phyloP scores from a whole-genome alignment of 2,888 invertebrate species.

The Chalcis sispes region DNA sequence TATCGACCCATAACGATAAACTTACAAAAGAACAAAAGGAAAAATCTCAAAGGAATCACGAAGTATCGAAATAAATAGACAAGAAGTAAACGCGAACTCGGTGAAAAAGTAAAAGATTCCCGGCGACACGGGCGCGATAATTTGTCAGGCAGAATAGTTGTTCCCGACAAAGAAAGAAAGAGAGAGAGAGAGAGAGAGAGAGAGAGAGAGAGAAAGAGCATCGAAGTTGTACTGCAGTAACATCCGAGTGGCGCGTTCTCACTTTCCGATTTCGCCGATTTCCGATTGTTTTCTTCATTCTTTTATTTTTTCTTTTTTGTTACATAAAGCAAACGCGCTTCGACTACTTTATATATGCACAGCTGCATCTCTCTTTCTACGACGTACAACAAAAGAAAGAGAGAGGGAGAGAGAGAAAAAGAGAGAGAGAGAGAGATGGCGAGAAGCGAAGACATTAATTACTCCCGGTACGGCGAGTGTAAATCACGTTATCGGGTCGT shows the following conservation, averaged over 20 bases:
- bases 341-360: conserved; percentile 7
- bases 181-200: too few relatives aligned
- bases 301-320: conserved; percentile 56
- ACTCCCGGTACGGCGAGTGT: conserved; percentile 64
- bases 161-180: neutral
- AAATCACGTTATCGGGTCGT: conserved; percentile 71
- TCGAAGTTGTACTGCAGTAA: conserved; percentile 27
- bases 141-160: conserved; percentile 46
- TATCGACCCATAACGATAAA: too few relatives aligned
- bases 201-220: conserved; percentile 6
- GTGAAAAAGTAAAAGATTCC: neutral
- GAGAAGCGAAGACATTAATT: conserved; percentile 73
- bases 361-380: conserved; percentile 24
- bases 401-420: neutral
- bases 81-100: neutral
- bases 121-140: conserved; percentile 30
- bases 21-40: neutral
- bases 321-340: conserved; percentile 36
- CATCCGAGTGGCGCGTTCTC: conserved; percentile 53
- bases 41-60: too few relatives aligned
- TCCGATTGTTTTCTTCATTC: conserved; percentile 69
- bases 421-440: conserved; percentile 56
- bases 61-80: neutral
- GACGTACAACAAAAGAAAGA: neutral
- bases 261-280: conserved; percentile 70